Evolutionary conservation across 2,113 vertebrate genomes (phyloP).

Genomic region (Xiphias gladius): DNA sequence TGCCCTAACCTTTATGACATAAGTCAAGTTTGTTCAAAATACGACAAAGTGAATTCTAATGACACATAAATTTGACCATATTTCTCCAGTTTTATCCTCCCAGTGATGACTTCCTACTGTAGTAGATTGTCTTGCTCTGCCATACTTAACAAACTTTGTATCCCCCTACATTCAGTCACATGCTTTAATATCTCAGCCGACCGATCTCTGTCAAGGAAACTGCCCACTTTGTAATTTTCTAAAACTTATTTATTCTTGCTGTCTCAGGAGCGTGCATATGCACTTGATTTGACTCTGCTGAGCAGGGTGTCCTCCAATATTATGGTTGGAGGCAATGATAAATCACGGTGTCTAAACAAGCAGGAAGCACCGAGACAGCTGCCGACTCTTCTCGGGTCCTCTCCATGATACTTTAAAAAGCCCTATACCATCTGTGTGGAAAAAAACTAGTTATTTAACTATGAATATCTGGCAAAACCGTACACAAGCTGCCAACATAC

Average conservation of each 20-base stretch:
- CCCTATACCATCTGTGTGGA: constrained; percentile 44
- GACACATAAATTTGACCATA: background rate
- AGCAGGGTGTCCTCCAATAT: constrained; percentile 40
- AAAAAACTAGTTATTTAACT: constrained; percentile 18
- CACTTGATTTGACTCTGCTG: constrained; percentile 26
- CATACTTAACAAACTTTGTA: background rate
- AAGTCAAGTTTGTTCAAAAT: constrained; percentile 1
- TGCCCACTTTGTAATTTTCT: constrained; percentile 34
- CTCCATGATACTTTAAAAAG: constrained; percentile 40
- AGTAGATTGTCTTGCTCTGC: constrained; percentile 10
- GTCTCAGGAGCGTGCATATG: constrained; percentile 21
- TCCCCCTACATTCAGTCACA: background rate
- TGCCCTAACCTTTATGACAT: constrained; percentile 1
- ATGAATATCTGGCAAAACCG: constrained; percentile 13
- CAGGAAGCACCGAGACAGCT: constrained; percentile 50
- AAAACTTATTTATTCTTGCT: constrained; percentile 30
- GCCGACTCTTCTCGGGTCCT: constrained; percentile 47
- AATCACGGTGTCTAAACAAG: constrained; percentile 53
- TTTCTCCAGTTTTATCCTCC: background rate
- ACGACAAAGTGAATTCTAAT: constrained; percentile 1
- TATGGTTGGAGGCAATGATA: constrained; percentile 26
- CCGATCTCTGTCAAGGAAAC: constrained; percentile 32
- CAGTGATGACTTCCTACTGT: background rate
- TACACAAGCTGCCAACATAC: background rate
- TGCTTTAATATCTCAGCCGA: constrained; percentile 21